Base-by-base conservation (phyloP, 92 coral and sea anemone species). In the Epizoanthus fatuus region DNA sequence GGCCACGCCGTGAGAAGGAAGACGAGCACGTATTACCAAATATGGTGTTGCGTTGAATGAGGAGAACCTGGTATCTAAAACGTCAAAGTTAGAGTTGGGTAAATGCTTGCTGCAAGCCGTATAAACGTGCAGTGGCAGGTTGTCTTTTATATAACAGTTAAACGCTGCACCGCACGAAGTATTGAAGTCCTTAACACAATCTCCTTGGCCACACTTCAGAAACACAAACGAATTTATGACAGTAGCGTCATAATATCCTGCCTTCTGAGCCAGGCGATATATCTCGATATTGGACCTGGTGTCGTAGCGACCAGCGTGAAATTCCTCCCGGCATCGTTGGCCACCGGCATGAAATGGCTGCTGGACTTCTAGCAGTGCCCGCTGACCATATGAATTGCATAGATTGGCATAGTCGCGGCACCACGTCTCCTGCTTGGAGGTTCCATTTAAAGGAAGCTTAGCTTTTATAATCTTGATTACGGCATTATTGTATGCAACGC, bases 41-140 rank as follows among this genome's bases (percentile, higher is more conserved):
- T 90, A 83, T 32, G 81, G 64, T 2, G 45, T 70, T 22, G 76
- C 39, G 14, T 86, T 75, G 4, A 47, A 55, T 25, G 20, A 32
- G 64, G 69, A 68, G 51, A 52, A 57, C 45, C 49, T 75, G 5
- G 85, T 81, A 56, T 38, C 69, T 16, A 90, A 22, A 67, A 90
- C 88, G 47, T 86, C 89, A 53, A 90, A 90, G 58, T 86, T 85
- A 60, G 85, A 75, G 53, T 58, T 72, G 22, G 79, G 89, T 14
- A 53, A 12, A 15, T 86, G 69, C 57, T 68, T 86, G 25, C 55
- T 12, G 56, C 89, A 86, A 12, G 74, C 80, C 52, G 62, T 59
- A 77, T 66, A 83, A 12, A 82, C 82, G 16, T n/a, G 49, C 13
- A 40, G 63, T 45, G 82, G 81, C 12, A 73, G 51, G 47, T 42